Evolutionary conservation across 2,888 invertebrate species (phyloP).

Genomic region (Eutolmus rufibarbis): DNA sequence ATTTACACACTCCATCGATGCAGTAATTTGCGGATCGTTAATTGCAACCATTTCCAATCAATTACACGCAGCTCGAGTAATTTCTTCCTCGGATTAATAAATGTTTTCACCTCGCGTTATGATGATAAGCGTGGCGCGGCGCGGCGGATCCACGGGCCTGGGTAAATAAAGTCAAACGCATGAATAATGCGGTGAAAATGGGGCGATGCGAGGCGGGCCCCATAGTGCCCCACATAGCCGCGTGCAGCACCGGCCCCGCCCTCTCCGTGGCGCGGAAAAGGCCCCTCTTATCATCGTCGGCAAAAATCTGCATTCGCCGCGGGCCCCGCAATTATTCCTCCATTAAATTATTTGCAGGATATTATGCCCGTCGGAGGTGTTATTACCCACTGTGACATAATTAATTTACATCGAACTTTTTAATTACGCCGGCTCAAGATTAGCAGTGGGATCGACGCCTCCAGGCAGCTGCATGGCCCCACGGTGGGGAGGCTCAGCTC

Average conservation of each 20-base stretch:
- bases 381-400: not conserved
- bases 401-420: constrained; percentile 11
- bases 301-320: not conserved
- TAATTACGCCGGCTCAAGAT: not conserved
- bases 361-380: not conserved
- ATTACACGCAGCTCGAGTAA: not conserved
- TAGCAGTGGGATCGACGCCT: not conserved
- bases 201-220: not conserved
- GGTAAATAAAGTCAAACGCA: not conserved
- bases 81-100: constrained; percentile 15
- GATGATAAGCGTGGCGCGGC: not conserved
- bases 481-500: not conserved
- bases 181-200: constrained; percentile 7
- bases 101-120: constrained; percentile 11
- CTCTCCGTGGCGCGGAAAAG: not conserved
- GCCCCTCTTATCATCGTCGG: not conserved
- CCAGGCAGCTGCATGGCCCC: not conserved
- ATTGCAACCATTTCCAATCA: constrained; percentile 34
- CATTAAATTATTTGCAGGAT: constrained; percentile 24
- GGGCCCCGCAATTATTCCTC: not conserved
- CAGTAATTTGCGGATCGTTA: constrained; percentile 23
- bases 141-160: not conserved
- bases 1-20: not conserved
- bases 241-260: not conserved
- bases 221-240: not conserved